Evolutionary conservation across 2,888 invertebrate genomes (phyloP).

Genomic region (Pelosia muscerda): DNA sequence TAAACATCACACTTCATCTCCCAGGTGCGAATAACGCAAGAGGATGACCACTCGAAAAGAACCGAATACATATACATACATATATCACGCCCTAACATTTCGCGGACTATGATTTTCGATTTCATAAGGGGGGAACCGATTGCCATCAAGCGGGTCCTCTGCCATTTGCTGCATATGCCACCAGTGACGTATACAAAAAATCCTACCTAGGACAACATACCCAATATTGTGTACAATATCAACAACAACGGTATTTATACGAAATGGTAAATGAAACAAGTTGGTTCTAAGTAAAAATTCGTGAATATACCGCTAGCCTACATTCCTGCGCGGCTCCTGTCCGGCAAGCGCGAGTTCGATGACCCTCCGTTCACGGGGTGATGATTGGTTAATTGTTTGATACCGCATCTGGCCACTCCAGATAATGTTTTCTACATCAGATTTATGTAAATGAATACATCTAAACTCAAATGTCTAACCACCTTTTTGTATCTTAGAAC

Average conservation of each 20-base stretch:
- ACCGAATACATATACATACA: no score
- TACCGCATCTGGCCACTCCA: conserved; percentile 42
- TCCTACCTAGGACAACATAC: conserved; percentile 14
- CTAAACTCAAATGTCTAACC: neutral
- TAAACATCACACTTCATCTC: neutral
- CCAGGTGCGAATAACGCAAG: no score
- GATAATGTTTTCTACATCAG: conserved; percentile 3
- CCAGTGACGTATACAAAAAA: neutral
- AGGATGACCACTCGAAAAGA: no score
- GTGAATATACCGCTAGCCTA: conserved; percentile 48
- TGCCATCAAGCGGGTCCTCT: no score
- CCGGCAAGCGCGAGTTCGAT: conserved; percentile 33
- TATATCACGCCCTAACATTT: no score
- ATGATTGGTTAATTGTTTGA: conserved; percentile 51
- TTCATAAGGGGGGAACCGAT: no score
- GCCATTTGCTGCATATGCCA: no score
- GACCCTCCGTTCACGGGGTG: conserved; percentile 46
- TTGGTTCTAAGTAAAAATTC: conserved; percentile 16
- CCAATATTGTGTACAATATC: neutral
- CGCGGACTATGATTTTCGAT: no score
- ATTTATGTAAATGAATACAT: conserved; percentile 2
- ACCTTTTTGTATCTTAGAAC: neutral
- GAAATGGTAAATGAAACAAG: conserved; percentile 11
- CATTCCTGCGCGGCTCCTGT: conserved; percentile 50
- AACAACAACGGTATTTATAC: neutral